phyloP scores from a whole-genome alignment of 2,797 vertebrate species.

The Hephaestus fuliginosus region DNA sequence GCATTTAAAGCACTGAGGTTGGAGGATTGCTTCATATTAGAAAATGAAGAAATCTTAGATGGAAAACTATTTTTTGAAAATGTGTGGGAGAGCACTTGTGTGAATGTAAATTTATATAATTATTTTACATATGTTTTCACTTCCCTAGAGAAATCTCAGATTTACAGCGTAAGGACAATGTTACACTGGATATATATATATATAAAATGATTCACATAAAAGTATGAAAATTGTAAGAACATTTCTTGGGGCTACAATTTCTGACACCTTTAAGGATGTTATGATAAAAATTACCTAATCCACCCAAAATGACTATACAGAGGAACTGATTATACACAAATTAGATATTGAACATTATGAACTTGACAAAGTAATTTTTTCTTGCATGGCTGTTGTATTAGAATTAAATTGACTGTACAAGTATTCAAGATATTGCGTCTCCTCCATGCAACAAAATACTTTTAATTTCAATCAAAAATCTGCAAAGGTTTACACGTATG shows the following conservation, averaged over 20 bases:
- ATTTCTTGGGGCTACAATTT: not conserved
- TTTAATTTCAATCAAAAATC: not conserved
- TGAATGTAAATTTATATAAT: not conserved
- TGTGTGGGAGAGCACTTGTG: not conserved
- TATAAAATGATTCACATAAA: not conserved
- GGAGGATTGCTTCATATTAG: not conserved
- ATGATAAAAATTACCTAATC: not conserved
- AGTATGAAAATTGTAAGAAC: not conserved
- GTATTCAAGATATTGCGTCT: not conserved
- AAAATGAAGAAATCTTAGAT: not conserved
- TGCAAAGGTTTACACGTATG: not conserved
- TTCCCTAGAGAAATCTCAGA: not conserved
- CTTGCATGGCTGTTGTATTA: not conserved
- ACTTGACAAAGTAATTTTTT: not conserved
- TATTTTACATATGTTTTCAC: not conserved
- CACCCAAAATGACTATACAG: not conserved
- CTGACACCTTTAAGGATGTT: not conserved
- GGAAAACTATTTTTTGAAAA: not conserved
- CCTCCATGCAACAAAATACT: not conserved
- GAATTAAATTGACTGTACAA: not conserved
- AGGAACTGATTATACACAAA: not conserved
- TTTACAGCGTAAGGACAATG: not conserved
- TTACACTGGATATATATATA: not conserved
- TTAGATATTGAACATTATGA: not conserved
- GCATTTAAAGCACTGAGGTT: conserved; percentile 20